Base-by-base conservation (phyloP, 1,140 invertebrate species). In the Sinella curviseta region DNA sequence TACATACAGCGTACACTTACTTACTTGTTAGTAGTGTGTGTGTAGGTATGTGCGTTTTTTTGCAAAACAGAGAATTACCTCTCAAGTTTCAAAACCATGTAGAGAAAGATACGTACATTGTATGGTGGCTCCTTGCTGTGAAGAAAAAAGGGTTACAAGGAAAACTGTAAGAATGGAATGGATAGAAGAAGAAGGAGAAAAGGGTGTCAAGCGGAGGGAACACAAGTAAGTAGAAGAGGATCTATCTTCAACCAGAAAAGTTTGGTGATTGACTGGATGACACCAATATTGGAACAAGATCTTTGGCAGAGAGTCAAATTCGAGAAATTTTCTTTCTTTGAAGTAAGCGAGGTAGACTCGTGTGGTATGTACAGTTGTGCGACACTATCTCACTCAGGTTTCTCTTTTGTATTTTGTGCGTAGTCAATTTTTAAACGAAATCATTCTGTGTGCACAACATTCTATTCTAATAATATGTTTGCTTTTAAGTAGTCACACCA, bases 241-340 rank as follows among this genome's bases (percentile, higher is more conserved):
- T 60, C 31, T 33, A 30, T 70, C 31, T 33, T 31, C 26, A 70
- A 4, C 28, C 14, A 60, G 55, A 60, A n/a, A n/a, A 60, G 8
- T 60, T 48, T 24, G n/a, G 65, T 70, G 65, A 70, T 70, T 70
- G 65, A 70, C 65, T 70, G 65, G 65, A 70, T 70, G 65, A 70
- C 65, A 33, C 65, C 65, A 70, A 70, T 70, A 70, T 70, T 70
- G 65, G 65, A 70, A 33, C 65, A 31, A 70, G 65, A 70, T 70
- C 65, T 70, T 70, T 70, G 65, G 65, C 65, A 70, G 24, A 3
- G 65, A 70, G 65, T 70, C 65, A 70, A 33, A 70, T 30, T 17
- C 30, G 65, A 4, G 28, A 60, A 60, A n/a, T 24, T 26, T 17
- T 60, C 24, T 60, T 60, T 14, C 57, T 12, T 48, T 48, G 20